A percentile compares a stretch with the other conserved stretches of the same genome.
These are phyloP conservation scores for Eriosoma lanigerum DNA, from an alignment of 1,140 invertebrate species.

Conservation along the genomic window DNA sequence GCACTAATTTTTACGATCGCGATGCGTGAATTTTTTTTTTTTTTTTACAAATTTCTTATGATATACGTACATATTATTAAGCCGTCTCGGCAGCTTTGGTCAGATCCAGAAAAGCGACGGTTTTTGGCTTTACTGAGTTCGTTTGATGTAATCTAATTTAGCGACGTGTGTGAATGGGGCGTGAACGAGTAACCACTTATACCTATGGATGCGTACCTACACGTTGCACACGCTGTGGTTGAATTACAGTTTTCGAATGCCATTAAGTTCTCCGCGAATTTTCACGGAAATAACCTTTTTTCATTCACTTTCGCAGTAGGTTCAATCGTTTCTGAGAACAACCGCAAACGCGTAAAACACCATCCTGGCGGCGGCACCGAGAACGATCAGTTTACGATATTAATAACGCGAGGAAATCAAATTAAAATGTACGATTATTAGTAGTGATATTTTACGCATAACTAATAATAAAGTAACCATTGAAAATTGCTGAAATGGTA, in stretches of 20 bases:
- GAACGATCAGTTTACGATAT: background rate
- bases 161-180: background rate
- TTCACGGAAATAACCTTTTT: background rate
- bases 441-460: too few relatives aligned
- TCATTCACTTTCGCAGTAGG: background rate
- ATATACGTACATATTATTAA: too few relatives aligned
- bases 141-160: constrained; percentile 7
- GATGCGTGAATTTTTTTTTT: too few relatives aligned
- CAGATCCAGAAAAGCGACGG: background rate
- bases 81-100: too few relatives aligned
- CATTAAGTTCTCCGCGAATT: background rate
- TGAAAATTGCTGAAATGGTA: too few relatives aligned
- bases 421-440: too few relatives aligned
- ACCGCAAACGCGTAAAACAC: background rate
- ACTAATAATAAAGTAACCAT: too few relatives aligned
- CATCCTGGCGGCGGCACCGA: background rate
- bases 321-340: background rate
- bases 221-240: background rate
- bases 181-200: background rate
- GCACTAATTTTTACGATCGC: too few relatives aligned
- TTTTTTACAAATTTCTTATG: too few relatives aligned
- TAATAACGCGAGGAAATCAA: too few relatives aligned
- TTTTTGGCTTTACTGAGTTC: background rate
- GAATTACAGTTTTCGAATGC: background rate
- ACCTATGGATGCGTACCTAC: too few relatives aligned